Conservation (phyloP, 2,888 invertebrate species). For the Hymenopus coronatus region DNA sequence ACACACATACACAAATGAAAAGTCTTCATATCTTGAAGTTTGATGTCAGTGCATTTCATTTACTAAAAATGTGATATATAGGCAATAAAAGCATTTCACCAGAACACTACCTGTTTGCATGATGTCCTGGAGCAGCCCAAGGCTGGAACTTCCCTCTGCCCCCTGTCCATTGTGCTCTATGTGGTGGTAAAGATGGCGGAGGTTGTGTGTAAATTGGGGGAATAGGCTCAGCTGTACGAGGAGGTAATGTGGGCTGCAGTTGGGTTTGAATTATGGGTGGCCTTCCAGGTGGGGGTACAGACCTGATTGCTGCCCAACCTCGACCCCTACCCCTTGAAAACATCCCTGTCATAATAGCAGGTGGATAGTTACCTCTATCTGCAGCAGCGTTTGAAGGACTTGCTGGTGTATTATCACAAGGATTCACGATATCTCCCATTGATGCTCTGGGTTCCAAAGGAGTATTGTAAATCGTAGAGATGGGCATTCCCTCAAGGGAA, state of each 20-base stretch:
- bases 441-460: background rate
- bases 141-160: conserved; percentile 9
- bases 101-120: conserved; percentile 21
- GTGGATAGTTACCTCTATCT: conserved; percentile 14
- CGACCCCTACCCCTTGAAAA: conserved; percentile 9
- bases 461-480: conserved; percentile 18
- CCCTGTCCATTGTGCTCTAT: conserved; percentile 13
- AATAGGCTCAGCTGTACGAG: background rate
- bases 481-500: conserved; percentile 19
- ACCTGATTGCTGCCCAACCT: background rate
- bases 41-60: background rate
- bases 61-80: background rate
- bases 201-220: background rate
- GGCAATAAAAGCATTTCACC: background rate
- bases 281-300: background rate
- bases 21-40: background rate
- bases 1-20: background rate
- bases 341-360: conserved; percentile 7
- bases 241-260: background rate
- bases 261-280: background rate
- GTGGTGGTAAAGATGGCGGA: background rate
- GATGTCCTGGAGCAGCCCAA: conserved; percentile 19
- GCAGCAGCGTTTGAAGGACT: background rate
- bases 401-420: background rate
- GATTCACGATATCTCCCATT: background rate